Evolutionary conservation across 2,113 vertebrate species (phyloP), one percentile per base, ranked within the genome.

Genomic region (Cygnus atratus): DNA sequence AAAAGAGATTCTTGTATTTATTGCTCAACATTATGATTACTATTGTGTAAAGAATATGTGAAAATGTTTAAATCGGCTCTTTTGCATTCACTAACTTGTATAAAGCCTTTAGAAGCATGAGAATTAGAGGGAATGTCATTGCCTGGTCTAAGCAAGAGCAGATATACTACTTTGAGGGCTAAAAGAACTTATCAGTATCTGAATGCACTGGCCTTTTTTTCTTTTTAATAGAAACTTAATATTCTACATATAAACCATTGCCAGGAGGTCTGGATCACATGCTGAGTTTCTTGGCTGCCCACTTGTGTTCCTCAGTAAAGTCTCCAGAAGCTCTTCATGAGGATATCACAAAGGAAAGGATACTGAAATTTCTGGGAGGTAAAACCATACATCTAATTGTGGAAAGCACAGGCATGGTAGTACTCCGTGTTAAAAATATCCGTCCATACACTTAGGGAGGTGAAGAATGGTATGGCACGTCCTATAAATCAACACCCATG

Each of bases 401-500:
- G 59, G 29, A 20, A 11, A 41, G 2, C 11, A 19, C 35, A 3
- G 72, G 21, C 73, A 31, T 25, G 0, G 11, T 48, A 37, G 54
- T 3, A 5, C 41, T 46, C 3, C 3, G 13, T 46, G 74, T 13
- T 31, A 31, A 5, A 33, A 17, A 9, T 20, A 8, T 4, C 68
- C 15, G n/a, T 39, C 29, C 21, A 0, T 25, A 3, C 0, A 18
- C 37, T 41, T 33, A 33, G 70, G 41, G 61, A 78, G n/a, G 28
- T 15, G 44, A 50, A 77, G 68, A 52, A 10, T 44, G 22, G 1
- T 6, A 7, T 0, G 29, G 13, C 12, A 33, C 26, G 6, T 15
- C 58, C 54, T 6, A 0, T 1, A 17, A 55, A 52, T 41, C 12
- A 24, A 6, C 2, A 44, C 4, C 48, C 2, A 0, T 0, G 3